These are phyloP conservation scores for Orthonychiurus folsomi DNA, from an alignment of 2,888 invertebrate genomes.

Conservation along the genomic window DNA sequence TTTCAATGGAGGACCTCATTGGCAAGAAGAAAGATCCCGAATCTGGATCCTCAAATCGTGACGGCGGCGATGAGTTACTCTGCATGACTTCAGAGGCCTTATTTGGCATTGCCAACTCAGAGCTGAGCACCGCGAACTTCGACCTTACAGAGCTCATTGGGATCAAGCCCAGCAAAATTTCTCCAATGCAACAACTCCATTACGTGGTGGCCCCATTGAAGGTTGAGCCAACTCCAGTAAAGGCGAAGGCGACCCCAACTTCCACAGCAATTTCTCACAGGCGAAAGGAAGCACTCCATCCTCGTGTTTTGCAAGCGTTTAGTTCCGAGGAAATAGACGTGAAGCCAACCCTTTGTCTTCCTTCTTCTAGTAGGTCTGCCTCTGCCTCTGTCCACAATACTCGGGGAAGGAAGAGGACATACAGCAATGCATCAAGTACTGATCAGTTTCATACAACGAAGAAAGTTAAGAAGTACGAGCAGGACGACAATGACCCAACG, in stretches of 20 bases:
- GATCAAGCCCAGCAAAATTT: not conserved
- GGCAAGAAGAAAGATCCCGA: not conserved
- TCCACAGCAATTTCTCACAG: not conserved
- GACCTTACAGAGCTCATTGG: not conserved
- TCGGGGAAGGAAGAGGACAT: slow-evolving; percentile 12
- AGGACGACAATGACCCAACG: slow-evolving; percentile 23
- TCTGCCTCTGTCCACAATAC: not conserved
- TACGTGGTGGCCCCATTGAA: not conserved
- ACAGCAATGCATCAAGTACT: slow-evolving; percentile 3
- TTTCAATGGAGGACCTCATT: not conserved
- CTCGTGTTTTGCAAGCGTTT: not conserved
- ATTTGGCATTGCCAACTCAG: not conserved
- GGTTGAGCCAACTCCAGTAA: not conserved
- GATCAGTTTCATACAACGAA: slow-evolving; percentile 6
- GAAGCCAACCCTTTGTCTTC: not conserved
- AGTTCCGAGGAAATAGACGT: not conserved
- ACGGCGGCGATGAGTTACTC: not conserved
- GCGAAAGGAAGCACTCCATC: not conserved
- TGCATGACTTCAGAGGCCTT: not conserved
- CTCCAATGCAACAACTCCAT: not conserved
- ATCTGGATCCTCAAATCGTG: too few relatives aligned
- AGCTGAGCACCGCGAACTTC: too few relatives aligned
- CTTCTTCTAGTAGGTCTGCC: not conserved
- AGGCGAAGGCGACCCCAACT: not conserved
- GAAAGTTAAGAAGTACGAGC: slow-evolving; percentile 29